These are phyloP conservation scores for Margarornis squamiger DNA, from an alignment of 2,797 vertebrate genomes.

Conservation along the genomic window DNA sequence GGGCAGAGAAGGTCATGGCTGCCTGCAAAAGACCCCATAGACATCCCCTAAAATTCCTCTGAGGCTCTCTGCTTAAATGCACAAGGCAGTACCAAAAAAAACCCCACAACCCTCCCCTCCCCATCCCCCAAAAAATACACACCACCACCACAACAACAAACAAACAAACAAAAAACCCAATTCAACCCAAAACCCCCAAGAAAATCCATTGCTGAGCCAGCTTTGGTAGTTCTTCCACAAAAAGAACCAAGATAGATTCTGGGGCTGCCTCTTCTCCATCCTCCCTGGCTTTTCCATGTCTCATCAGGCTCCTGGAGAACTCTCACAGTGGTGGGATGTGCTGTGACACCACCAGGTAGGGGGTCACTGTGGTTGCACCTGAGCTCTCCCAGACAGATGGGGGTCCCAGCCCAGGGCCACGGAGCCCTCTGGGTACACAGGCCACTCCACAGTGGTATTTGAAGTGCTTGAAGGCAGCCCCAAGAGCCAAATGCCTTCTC, in stretches of 20 bases:
- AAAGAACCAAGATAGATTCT: accelerated
- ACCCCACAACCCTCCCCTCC: background rate
- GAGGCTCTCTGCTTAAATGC: background rate
- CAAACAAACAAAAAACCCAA: background rate
- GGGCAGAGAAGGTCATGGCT: background rate
- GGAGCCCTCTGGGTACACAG: background rate
- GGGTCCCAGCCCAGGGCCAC: background rate
- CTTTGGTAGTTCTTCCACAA: background rate
- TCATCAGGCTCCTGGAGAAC: background rate
- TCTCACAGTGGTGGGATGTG: accelerated
- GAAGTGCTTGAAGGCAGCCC: background rate
- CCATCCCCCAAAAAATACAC: background rate
- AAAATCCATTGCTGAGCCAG: background rate
- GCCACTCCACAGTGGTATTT: background rate
- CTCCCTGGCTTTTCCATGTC: background rate
- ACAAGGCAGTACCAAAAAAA: background rate
- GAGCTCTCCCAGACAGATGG: background rate
- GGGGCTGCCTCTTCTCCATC: background rate
- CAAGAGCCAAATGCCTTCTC: background rate
- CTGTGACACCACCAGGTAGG: background rate
- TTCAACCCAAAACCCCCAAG: no score
- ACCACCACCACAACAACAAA: no score
- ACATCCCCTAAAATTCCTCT: background rate
- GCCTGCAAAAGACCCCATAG: background rate
- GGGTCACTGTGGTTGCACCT: background rate